A percentile compares a stretch with the other conserved stretches of the same genome.
phyloP scores from a whole-genome alignment of 2,113 vertebrate species.

The Caloenas nicobarica region DNA sequence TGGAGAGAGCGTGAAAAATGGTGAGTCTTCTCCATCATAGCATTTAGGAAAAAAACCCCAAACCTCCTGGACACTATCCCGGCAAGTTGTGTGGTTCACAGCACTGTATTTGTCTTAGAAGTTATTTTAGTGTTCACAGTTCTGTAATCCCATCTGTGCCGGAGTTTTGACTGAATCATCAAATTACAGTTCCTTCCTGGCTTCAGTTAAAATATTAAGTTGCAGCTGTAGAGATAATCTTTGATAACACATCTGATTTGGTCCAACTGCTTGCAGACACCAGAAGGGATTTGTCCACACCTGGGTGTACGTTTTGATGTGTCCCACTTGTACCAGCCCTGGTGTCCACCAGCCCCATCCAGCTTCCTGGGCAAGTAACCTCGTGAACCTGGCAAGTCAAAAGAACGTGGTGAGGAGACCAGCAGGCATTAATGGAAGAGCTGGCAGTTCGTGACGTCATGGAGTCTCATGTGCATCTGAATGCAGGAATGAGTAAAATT shows the following conservation, averaged over 20 bases:
- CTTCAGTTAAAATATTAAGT: not conserved
- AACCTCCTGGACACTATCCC: not conserved
- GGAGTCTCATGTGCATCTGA: not conserved
- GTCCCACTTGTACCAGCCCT: not conserved
- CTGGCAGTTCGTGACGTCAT: not conserved
- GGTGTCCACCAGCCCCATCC: not conserved
- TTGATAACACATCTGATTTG: not conserved
- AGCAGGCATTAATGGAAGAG: not conserved
- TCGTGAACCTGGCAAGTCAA: not conserved
- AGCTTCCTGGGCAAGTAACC: not conserved
- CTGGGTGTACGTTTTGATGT: not conserved
- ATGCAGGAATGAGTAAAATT: not conserved
- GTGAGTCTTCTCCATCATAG: not conserved
- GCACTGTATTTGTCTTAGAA: not conserved
- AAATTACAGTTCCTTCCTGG: constrained; percentile 32
- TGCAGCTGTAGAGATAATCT: not conserved
- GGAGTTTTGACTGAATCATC: constrained; percentile 27
- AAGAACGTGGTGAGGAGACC: not conserved
- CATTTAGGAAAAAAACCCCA: not conserved
- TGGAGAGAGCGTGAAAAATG: not conserved
- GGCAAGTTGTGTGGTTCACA: not conserved
- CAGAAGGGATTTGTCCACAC: not conserved
- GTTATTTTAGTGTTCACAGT: not conserved
- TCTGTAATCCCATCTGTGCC: not conserved
- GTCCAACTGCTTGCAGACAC: not conserved